Evolutionary conservation across 2,888 invertebrate genomes (phyloP).

Genomic region (Notodonta ziczac): DNA sequence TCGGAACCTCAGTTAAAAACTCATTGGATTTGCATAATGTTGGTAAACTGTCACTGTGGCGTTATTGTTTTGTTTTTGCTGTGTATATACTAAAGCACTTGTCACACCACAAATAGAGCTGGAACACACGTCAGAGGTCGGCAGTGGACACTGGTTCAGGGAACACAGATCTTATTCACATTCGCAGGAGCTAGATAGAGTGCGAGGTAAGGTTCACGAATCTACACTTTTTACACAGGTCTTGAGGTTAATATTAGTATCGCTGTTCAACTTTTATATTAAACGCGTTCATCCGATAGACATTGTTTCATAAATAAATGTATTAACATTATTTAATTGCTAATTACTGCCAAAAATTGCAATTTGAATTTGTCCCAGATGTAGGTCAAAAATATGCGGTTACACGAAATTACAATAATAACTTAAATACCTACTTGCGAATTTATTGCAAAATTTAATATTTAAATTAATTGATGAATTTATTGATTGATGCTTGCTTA

Average conservation of each 20-base stretch:
- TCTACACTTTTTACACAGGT: not conserved
- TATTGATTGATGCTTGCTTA: too few relatives aligned
- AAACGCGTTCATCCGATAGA: not conserved
- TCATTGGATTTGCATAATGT: conserved; percentile 8
- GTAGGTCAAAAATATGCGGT: too few relatives aligned
- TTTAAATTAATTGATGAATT: too few relatives aligned
- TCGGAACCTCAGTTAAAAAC: not conserved
- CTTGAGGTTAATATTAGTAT: not conserved
- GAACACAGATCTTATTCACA: conserved; percentile 87
- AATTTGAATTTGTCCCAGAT: too few relatives aligned
- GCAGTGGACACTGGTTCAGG: conserved; percentile 87
- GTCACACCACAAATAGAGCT: conserved; percentile 80
- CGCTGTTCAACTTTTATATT: not conserved
- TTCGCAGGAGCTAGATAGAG: conserved; percentile 85
- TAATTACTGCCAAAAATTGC: too few relatives aligned
- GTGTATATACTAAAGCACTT: conserved; percentile 83
- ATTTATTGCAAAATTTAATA: too few relatives aligned
- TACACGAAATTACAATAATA: too few relatives aligned
- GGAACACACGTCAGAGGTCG: conserved; percentile 83
- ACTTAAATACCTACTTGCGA: too few relatives aligned
- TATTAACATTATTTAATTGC: not conserved
- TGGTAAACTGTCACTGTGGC: conserved; percentile 54
- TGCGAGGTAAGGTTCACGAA: conserved; percentile 73
- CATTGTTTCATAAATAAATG: not conserved
- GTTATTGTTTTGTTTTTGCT: conserved; percentile 77